These are phyloP conservation scores for Chrysina gloriosa DNA, from an alignment of 2,888 invertebrate genomes.

Conservation along the genomic window DNA sequence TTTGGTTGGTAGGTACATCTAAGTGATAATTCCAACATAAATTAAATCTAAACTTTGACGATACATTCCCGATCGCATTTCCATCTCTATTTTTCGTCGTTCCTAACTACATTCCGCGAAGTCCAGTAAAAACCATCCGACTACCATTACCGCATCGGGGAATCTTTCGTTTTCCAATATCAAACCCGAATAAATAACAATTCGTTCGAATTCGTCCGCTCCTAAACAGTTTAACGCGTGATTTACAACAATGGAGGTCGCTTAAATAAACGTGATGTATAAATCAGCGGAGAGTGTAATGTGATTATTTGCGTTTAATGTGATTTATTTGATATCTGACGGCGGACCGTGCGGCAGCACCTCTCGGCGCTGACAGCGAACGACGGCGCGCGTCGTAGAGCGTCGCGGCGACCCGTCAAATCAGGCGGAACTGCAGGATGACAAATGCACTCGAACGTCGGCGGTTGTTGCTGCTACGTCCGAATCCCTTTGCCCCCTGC, in stretches of 20 bases:
- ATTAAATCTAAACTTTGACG: not conserved
- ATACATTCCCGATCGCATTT: not conserved
- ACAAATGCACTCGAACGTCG: constrained; percentile 63
- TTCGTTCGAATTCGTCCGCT: constrained; percentile 36
- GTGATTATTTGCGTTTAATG: constrained; percentile 66
- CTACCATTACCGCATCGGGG: constrained; percentile 10
- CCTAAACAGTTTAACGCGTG: constrained; percentile 53
- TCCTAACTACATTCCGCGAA: constrained; percentile 5
- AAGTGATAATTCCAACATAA: too few species aligned
- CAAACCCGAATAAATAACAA: constrained; percentile 50
- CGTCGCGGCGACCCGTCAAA: constrained; percentile 64
- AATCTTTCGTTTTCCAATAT: constrained; percentile 27
- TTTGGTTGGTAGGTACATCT: too few species aligned
- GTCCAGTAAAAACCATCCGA: constrained; percentile 11
- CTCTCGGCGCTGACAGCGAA: constrained; percentile 62
- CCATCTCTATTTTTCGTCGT: not conserved
- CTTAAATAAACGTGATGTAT: constrained; percentile 63
- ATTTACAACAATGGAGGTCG: constrained; percentile 59
- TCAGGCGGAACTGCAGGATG: constrained; percentile 64
- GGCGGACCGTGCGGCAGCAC: constrained; percentile 53
- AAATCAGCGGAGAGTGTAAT: constrained; percentile 66
- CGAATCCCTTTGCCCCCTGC: constrained; percentile 23
- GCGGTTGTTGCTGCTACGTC: constrained; percentile 30
- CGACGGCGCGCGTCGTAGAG: constrained; percentile 66
- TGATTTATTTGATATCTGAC: constrained; percentile 64